Base-by-base conservation (phyloP, 2,888 invertebrate genomes). In the Cotesia congregata region DNA sequence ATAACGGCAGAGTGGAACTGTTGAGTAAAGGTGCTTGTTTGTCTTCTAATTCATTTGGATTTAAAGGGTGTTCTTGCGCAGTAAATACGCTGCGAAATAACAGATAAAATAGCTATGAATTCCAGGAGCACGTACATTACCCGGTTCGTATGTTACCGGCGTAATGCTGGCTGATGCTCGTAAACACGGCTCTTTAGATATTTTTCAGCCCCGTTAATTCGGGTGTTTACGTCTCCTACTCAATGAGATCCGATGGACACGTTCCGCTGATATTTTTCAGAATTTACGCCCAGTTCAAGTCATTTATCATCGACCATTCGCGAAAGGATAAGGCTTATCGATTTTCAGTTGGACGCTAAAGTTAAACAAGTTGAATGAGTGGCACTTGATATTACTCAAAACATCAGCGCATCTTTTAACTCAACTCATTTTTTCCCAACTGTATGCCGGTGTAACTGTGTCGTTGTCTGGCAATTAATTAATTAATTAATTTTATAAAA, bases 41-140 rank as follows among this genome's bases (percentile, higher is more conserved):
- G 71, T 39, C 61, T 62, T 71, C 40, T 71, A 71, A 71, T 71
- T 71, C 60, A 71, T 71, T 71, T 61, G 71, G 30, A 71, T 71
- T 71, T 71, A 61, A 71, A 62, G 61, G 38, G 60, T 60, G 12
- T 17, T 15, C 62, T 9, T 39, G 50, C 12, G 50, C 12, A 12
- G 50, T 50, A 71, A 71, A 71, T 60, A 62, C 62, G 38, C 61
- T 30, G 39, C 39, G 40, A 61, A 59, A 71, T 71, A 12, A 6
- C n/a, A 71, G 71, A 71, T 71, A 71, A 61, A 62, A 70, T n/a
- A 60, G 71, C 61, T 15, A 71, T n/a, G 39, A 60, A 59, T n/a
- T 67, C 39, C 38, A 15, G 20, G 20, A 62, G 50, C 50, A 59
- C 70, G 20, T 41, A 68, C 17, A 40, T 15, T 6, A 17, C 17